Base-by-base conservation (phyloP, 1,140 invertebrate species). In the Rhysida immarginata region DNA sequence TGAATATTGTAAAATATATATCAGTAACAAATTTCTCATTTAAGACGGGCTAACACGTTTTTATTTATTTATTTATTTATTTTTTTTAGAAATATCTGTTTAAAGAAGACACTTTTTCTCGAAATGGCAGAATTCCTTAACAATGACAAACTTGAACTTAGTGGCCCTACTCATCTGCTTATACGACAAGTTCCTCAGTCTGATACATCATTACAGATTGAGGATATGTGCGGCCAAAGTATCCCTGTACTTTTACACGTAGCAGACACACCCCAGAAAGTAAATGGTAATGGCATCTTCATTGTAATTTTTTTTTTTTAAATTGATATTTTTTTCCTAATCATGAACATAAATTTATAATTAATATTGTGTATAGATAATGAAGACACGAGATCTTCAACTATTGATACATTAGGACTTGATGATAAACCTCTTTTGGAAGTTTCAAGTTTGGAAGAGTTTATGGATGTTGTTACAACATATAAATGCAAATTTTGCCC, bases 381-480 rank as follows among this genome's bases (percentile, higher is more conserved):
- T 16, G 5, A 5, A 8, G 29, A 35, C 29, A 16, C 5, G 5
- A 35, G 16, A 35, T 35, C 29, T 35, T 16, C 29, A 35, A 5
- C 29, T 35, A 16, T 16, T 35, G 29, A 8, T 35, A 16, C n/a
- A n/a, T n/a, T n/a, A n/a, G n/a, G n/a, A n/a, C n/a, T 35, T 16
- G 16, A 35, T 35, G 29, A 35, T 8, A 35, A 35, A 35, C 29
- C 44, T 18, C 18, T 46, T 5, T 18, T 46, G 44, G 44, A 46
- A 18, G 16, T 46, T 5, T 18, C 54, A 26, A 53, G 53, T 14
- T 48, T 66, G n/a, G 62, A 61, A 13, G 63, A 66, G 25, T 67
- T 66, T 41, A 68, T 68, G 64, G 66, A 69, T 52, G 62, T 68
- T 41, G 64, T 69, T 1, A 68, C 65, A n/a, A 65, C 64, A 16